Evolutionary conservation across 2,797 vertebrate genomes (phyloP).

Genomic region (Macropodus opercularis): DNA sequence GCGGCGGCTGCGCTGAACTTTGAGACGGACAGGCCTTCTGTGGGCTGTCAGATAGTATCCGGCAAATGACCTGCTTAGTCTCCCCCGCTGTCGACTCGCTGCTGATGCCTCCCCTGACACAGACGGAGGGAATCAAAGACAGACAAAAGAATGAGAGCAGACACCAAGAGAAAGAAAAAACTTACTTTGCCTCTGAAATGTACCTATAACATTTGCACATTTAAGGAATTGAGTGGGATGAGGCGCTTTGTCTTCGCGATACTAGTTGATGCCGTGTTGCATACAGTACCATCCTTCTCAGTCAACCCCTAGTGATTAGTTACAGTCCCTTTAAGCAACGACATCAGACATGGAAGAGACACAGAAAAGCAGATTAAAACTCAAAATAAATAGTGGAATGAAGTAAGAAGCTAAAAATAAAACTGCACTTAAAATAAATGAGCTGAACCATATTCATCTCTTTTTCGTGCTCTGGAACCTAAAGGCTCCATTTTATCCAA

Average conservation of each 20-base stretch:
- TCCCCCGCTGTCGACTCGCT: conserved; percentile 35
- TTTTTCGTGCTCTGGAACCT: not conserved
- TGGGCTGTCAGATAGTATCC: conserved; percentile 71
- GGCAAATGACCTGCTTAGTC: conserved; percentile 60
- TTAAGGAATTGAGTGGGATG: no score
- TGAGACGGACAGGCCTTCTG: conserved; percentile 67
- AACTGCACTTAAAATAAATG: not conserved
- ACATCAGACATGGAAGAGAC: no score
- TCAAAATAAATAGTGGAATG: no score
- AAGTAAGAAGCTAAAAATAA: no score
- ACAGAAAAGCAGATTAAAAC: no score
- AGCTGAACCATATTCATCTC: not conserved
- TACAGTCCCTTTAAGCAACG: no score
- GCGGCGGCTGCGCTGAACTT: conserved; percentile 51
- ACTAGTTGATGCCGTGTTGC: no score
- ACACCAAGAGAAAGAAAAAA: conserved; percentile 5
- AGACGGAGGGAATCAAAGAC: conserved; percentile 41
- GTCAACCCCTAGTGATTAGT: no score
- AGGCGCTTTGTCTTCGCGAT: no score
- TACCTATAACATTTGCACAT: no score
- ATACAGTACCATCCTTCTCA: no score
- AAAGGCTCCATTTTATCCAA: not conserved
- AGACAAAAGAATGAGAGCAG: conserved; percentile 28
- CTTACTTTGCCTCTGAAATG: no score
- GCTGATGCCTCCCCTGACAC: conserved; percentile 47